These are phyloP conservation scores for Chironex yamaguchii DNA, from an alignment of 30 jellyfish, hydroid and myxozoan species.

Conservation along the genomic window DNA sequence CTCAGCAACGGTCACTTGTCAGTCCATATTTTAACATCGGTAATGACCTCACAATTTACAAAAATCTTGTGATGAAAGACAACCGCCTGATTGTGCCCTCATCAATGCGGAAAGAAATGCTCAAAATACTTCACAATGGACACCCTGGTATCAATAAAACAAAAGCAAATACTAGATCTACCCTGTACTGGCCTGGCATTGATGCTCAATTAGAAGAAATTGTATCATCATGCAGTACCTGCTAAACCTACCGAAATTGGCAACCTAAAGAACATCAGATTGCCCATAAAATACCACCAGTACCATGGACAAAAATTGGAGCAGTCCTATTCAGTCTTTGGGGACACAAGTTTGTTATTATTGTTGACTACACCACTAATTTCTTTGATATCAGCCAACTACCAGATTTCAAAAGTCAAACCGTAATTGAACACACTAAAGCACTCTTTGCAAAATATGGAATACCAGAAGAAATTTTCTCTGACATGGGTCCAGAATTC, in stretches of 20 bases:
- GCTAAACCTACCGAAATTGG: not conserved
- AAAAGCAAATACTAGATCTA: constrained; percentile 28
- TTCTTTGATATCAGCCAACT: constrained; percentile 65
- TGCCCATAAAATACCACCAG: constrained; percentile 34
- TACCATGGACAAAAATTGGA: constrained; percentile 54
- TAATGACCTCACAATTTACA: constrained; percentile 12
- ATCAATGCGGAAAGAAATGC: constrained; percentile 29
- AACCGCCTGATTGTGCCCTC: constrained; percentile 51
- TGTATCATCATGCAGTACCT: not conserved
- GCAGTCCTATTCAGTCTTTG: constrained; percentile 41
- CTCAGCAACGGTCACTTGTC: not conserved
- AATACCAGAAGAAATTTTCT: constrained; percentile 24
- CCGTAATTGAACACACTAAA: constrained; percentile 36
- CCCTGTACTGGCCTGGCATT: constrained; percentile 56
- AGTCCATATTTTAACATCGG: constrained; percentile 37
- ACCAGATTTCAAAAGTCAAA: constrained; percentile 23
- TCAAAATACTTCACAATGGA: constrained; percentile 25
- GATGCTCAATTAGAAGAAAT: constrained; percentile 26
- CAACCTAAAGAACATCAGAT: constrained; percentile 33
- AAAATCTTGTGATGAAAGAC: constrained; percentile 22
- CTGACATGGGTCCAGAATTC: constrained; percentile 38
- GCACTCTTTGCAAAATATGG: constrained; percentile 39
- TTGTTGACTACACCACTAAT: constrained; percentile 65
- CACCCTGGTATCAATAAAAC: constrained; percentile 57
- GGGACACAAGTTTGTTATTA: constrained; percentile 6